A percentile compares a stretch with the other conserved stretches of the same genome.
Conservation (phyloP, 2,797 vertebrate species). For the Odontamblyopus rebecca region DNA sequence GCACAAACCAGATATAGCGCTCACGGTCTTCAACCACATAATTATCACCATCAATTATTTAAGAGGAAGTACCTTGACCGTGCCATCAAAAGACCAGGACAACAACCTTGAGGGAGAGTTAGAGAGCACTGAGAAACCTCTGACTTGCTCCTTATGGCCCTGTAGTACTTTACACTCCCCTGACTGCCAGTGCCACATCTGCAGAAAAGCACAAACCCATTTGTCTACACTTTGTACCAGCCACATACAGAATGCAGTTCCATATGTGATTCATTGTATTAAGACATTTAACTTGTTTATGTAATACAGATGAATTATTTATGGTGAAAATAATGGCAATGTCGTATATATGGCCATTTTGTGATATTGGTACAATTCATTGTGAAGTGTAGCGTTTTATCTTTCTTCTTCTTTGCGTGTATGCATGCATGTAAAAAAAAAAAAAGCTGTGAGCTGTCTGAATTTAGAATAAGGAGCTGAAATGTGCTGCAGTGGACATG, state of each 20-base stretch:
- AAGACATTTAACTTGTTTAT: not conserved
- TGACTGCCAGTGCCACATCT: conserved; percentile 92
- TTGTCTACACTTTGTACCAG: too few species aligned
- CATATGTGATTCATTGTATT: not conserved
- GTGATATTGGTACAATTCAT: not conserved
- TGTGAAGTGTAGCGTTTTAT: not conserved
- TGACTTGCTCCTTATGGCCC: conserved; percentile 88
- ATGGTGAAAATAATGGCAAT: not conserved
- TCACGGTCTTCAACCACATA: conserved; percentile 1
- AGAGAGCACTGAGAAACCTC: conserved; percentile 83
- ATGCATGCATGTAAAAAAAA: not conserved
- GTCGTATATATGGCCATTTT: not conserved
- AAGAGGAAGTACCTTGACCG: conserved; percentile 83
- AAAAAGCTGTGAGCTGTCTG: conserved; percentile 28
- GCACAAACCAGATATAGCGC: conserved; percentile 6
- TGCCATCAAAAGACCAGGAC: conserved; percentile 95
- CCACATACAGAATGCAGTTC: too few species aligned
- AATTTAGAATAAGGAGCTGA: conserved; percentile 49
- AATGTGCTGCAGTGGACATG: conserved; percentile 54
- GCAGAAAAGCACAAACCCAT: conserved; percentile 19
- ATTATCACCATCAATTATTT: not conserved
- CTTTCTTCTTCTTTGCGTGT: not conserved
- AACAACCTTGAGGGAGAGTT: conserved; percentile 67
- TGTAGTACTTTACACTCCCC: conserved; percentile 74
- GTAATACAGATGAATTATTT: not conserved